These are phyloP conservation scores for Patiria pectinifera DNA, from an alignment of 53 echinoderm and acorn worm species.

Conservation along the genomic window DNA sequence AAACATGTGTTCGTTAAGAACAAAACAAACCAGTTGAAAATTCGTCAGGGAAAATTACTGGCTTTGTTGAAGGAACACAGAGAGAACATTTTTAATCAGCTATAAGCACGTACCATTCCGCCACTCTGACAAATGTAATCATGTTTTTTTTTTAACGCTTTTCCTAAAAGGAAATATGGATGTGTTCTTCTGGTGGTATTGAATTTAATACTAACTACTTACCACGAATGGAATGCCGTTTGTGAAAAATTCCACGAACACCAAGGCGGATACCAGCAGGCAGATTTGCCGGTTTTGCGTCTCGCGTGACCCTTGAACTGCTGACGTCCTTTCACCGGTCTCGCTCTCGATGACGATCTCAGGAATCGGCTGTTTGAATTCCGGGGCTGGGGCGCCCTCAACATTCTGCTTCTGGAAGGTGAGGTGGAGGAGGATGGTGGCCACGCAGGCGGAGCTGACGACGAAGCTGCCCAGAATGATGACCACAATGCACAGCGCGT, in stretches of 20 bases:
- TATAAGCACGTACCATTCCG: too few species aligned
- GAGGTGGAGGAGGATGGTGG: slow-evolving; percentile 73
- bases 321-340: slow-evolving; percentile 81
- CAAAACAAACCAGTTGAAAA: too few species aligned
- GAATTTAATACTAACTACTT: slow-evolving; percentile 35
- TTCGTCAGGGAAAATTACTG: too few species aligned
- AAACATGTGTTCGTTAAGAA: too few species aligned
- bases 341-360: slow-evolving; percentile 91
- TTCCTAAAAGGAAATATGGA: neutral
- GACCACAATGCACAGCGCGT: slow-evolving; percentile 84
- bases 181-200: neutral
- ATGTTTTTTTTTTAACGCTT: too few species aligned
- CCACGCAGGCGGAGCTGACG: slow-evolving; percentile 72
- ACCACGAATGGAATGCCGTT: slow-evolving; percentile 93
- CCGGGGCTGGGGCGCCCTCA: slow-evolving; percentile 28
- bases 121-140: too few species aligned
- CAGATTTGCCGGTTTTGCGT: slow-evolving; percentile 85
- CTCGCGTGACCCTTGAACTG: slow-evolving; percentile 75
- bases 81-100: too few species aligned
- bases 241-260: slow-evolving; percentile 72
- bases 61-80: too few species aligned
- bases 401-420: slow-evolving; percentile 22
- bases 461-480: slow-evolving; percentile 80
- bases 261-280: slow-evolving; percentile 78
- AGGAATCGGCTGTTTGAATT: slow-evolving; percentile 75